Evolutionary conservation across 2,113 vertebrate genomes (phyloP), one percentile per base, ranked within the genome.

Genomic region (Corvus cornix): DNA sequence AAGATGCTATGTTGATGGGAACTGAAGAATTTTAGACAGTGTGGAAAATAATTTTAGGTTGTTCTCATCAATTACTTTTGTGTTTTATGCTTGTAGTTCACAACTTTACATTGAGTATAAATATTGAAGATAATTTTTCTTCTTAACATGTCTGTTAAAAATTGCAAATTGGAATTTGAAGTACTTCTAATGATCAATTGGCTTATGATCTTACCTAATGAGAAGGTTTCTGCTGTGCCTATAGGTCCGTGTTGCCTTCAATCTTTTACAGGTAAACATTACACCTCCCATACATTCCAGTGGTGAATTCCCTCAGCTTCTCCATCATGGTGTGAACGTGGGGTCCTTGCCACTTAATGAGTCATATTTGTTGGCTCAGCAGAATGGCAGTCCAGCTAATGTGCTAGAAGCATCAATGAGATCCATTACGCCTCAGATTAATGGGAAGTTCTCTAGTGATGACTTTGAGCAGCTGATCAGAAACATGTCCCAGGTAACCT

Each of bases 401-500:
- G 95, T 86, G 30, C 72, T 97, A 35, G 98, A 99, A 67, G 23
- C 89, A 70, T 80, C 69, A 20, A 52, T 92, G 95, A 87, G 90
- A 75, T 83, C 95, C 30, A 58, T 89, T 95, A 96, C 85, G 90
- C 74, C 98, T 51, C 97, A 98, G 12, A 70, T 97, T 94, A 99
- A 98, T 93, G 98, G 98, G 31, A 98, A 98, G 64, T 90, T 96
- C 16, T 80, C 97, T 46, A 95, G 90, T 74, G 99, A 99, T 62
- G 99, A 99, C 67, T 98, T 99, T 81, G 99, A 99, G 60, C 98
- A 97, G 33, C 93, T 98, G 37, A 98, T 99, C 69, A 98, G 98
- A 84, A 98, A 97, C 86, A 99, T 99, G 99, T 99, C 99, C 35
- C 99, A 99, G 98, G 99, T 99, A 98, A 96, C 27, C 13, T 15